A percentile compares a stretch with the other conserved stretches of the same genome.
Conservation (phyloP, 2,888 invertebrate genomes). For the Pheosia tremula region DNA sequence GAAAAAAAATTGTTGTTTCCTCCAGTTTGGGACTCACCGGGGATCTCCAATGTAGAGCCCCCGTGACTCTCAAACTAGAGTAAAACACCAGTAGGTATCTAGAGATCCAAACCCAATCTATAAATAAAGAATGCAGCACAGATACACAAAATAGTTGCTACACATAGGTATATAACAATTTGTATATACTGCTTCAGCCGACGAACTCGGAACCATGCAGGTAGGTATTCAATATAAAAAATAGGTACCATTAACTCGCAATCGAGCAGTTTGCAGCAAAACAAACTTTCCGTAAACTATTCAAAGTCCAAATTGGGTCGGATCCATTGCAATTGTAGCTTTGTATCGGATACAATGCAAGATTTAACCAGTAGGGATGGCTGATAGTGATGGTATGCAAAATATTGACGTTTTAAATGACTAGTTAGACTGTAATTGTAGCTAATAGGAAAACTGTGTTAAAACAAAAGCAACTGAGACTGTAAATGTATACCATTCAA, state of each 20-base stretch:
- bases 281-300: conserved; percentile 6
- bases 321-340: conserved; percentile 29
- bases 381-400: background rate
- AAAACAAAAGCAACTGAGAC: too few species aligned
- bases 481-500: too few species aligned
- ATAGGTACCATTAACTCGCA: conserved; percentile 31
- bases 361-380: conserved; percentile 6
- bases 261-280: conserved; percentile 7
- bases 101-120: too few species aligned
- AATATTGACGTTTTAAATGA: background rate
- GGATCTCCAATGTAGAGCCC: too few species aligned
- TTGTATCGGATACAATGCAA: conserved; percentile 32
- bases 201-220: conserved; percentile 31
- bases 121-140: too few species aligned
- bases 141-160: background rate
- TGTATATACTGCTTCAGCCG: conserved; percentile 12
- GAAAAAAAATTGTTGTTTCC: too few species aligned
- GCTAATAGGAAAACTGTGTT: too few species aligned
- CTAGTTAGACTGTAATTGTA: background rate
- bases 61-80: too few species aligned
- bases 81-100: too few species aligned
- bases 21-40: too few species aligned
- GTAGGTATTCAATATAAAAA: conserved; percentile 42
- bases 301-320: conserved; percentile 38
- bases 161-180: background rate